These are phyloP conservation scores for Sterrhoptilus dennistouni DNA, from an alignment of 2,113 vertebrate species.

Conservation along the genomic window DNA sequence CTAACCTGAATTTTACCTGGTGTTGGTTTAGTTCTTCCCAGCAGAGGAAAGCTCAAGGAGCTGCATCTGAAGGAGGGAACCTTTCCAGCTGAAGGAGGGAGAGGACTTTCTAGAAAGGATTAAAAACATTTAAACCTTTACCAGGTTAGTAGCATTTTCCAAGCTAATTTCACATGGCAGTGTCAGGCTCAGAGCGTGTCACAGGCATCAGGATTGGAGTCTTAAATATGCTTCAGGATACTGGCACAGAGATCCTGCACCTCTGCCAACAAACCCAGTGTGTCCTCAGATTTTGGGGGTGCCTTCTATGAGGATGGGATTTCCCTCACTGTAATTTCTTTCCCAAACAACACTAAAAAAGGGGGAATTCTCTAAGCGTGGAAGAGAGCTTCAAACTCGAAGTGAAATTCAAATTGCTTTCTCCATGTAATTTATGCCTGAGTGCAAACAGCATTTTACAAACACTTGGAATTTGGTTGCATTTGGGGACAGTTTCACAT, in stretches of 20 bases:
- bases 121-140: neutral
- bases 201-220: neutral
- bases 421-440: fast-evolving
- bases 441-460: neutral
- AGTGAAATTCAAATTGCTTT: neutral
- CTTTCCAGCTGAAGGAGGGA: neutral
- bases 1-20: neutral
- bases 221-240: neutral
- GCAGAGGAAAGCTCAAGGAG: neutral
- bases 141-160: neutral
- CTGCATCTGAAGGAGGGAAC: neutral
- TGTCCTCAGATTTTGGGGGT: neutral
- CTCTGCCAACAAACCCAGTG: neutral
- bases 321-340: neutral
- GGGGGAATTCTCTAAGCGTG: neutral
- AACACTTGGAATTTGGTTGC: neutral
- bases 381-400: neutral
- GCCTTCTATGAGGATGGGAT: neutral
- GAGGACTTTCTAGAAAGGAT: neutral
- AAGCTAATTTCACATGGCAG: neutral
- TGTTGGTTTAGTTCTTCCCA: neutral
- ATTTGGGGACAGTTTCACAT: neutral
- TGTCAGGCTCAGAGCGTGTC: neutral
- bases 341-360: neutral
- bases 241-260: neutral